These are phyloP conservation scores for Ceratina japonica DNA, from an alignment of 1,140 invertebrate genomes.

Conservation along the genomic window DNA sequence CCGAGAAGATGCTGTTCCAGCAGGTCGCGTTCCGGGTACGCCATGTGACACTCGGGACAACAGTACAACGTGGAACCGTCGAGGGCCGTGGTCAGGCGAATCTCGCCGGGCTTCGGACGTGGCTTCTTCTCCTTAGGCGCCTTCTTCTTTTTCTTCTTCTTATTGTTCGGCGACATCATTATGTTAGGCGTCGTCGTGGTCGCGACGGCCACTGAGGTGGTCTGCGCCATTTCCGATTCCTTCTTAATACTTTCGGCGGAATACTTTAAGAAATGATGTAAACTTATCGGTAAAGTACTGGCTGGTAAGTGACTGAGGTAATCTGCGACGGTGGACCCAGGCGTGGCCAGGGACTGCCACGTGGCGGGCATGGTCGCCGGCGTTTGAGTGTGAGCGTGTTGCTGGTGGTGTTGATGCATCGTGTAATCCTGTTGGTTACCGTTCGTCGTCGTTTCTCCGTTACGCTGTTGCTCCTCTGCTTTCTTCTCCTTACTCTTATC, in stretches of 20 bases:
- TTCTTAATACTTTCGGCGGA: slow-evolving; percentile 89
- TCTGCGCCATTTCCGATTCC: slow-evolving; percentile 83
- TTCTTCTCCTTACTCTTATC: slow-evolving; percentile 78
- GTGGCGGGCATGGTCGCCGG: slow-evolving; percentile 79
- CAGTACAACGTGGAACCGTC: slow-evolving; percentile 91
- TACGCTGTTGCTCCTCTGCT: slow-evolving; percentile 71
- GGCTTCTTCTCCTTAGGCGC: slow-evolving; percentile 88
- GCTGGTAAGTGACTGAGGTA: slow-evolving; percentile 88
- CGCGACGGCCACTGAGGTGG: slow-evolving; percentile 80
- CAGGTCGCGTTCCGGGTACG: slow-evolving; percentile 89
- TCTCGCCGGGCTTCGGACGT: slow-evolving; percentile 89
- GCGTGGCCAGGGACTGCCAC: slow-evolving; percentile 88
- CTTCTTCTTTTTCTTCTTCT: slow-evolving; percentile 92
- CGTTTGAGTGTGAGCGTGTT: slow-evolving; percentile 78
- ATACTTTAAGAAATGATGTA: slow-evolving; percentile 92
- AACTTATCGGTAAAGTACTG: slow-evolving; percentile 86
- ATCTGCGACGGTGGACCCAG: slow-evolving; percentile 88
- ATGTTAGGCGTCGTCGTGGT: slow-evolving; percentile 79
- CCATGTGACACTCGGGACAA: slow-evolving; percentile 92
- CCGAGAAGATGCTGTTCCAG: slow-evolving; percentile 90
- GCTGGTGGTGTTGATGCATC: slow-evolving; percentile 78
- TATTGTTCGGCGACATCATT: slow-evolving; percentile 80
- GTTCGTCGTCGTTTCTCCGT: slow-evolving; percentile 70
- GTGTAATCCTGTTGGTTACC: slow-evolving; percentile 76
- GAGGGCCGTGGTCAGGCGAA: slow-evolving; percentile 88